Evolutionary conservation across 1,140 invertebrate genomes (phyloP), one percentile per base, ranked within the genome.

Genomic region (Harpegnathos saltator): DNA sequence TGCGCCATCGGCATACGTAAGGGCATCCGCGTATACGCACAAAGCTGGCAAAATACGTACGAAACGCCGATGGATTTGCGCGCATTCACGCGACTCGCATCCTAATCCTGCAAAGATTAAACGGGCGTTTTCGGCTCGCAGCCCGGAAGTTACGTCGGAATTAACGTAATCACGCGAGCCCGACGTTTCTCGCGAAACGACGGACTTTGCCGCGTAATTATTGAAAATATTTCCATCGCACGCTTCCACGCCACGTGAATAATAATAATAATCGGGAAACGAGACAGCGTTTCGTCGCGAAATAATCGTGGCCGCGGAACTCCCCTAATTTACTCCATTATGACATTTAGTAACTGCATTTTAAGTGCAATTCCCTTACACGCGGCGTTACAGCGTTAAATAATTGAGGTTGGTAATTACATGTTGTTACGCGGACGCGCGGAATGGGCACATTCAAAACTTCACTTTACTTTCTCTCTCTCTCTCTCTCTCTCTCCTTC

Each of bases 1-100:
- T 68, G 54, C 73, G 63, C 63, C 69, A 89, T 89, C 71, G 62
- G 15, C 19, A 56, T 77, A 66, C 19, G n/a, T n/a, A 72, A 62
- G 61, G n/a, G 12, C 24, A 3, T 19, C n/a, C 48, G 22, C 11
- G 19, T 38, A 61, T 38, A n/a, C 19, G 17, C 24, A 50, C 19
- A 58, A 14, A 38, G 33, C 5, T 44, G 22, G 5, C 33, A 69
- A 58, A 58, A 14, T 68, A n/a, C n/a, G 19, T 19, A 33, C 19
- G 61, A 52, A 38, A 66, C 1, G 52, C 52, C 29, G 22, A 38
- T 1, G 48, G 19, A 75, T 38, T 72, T 56, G 33, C 22, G 15
- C n/a, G 33, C 29, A 61, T 61, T 61, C 11, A n/a, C 29, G 22
- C 22, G 38, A 66, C 3, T 3, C 52, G 24, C n/a, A 65, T 52